Base-by-base conservation (phyloP, 2,888 invertebrate genomes). In the Cerceris rybyensis region DNA sequence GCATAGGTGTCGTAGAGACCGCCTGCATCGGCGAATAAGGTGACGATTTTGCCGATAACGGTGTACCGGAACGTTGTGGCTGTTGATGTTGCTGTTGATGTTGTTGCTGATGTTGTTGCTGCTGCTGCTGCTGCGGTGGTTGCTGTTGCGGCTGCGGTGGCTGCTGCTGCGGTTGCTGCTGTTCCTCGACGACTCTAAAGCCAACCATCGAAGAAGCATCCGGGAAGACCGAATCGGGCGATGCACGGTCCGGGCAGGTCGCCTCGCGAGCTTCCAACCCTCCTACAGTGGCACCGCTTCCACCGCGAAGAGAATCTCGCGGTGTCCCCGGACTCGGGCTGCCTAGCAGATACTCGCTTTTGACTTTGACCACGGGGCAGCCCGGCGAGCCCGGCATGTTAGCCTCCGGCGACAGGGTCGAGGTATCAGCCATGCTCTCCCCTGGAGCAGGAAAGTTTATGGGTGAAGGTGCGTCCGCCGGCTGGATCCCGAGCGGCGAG, bases 371-470 rank as follows among this genome's bases (percentile, higher is more conserved):
- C 88, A 90, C 88, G 69, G 91, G 90, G 88, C 92, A 92, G 88
- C 91, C 92, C 92, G 97, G 97, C 92, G 97, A 97, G 93, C 96
- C 95, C 92, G 97, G 97, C 93, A 96, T 96, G 90, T 95, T 94
- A 93, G 97, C 97, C 94, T 97, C 97, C 93, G 97, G 97, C 92
- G 97, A 98, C 93, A 97, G 97, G 93, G 97, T 97, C 93, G 97
- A 97, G 93, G 97, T 97, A 94, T 98, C 98, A 93, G 97, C 97
- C 94, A 97, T 96, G 93, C 97, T 97, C 94, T 97, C 98, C 94
- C 96, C 96, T 96, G 95, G 90, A 89, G 91, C 90, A 91, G 91
- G 90, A 91, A 92, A 89, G 87, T 86, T 86, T 90, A 91, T 90
- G 84, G 92, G 92, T 90, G 92, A 91, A 87, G 91, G 91, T 86